Evolutionary conservation across 2,113 vertebrate genomes (phyloP), one percentile per base, ranked within the genome.

Genomic region (Psephotus haematonotus): DNA sequence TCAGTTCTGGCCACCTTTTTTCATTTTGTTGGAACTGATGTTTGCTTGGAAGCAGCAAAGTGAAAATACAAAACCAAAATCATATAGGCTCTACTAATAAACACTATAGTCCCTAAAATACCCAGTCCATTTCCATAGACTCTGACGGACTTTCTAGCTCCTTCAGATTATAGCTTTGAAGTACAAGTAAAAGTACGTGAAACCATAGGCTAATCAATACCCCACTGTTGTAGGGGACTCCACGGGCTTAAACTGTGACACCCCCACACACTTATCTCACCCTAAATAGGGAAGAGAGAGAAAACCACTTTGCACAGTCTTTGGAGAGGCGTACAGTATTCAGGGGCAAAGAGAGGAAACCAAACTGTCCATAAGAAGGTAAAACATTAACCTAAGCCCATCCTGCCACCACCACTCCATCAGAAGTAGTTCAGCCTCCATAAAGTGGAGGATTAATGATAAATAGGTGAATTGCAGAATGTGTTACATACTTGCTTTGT

Each of bases 251-350:
- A 59, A 59, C 13, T n/a, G 35, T n/a, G 33, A 23, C 33, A 59
- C 57, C 13, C 17, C 2, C 20, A 15, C 24, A 15, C 8, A 47
- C 12, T 23, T 64, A 29, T 43, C 33, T 53, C 67, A 52, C 18
- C 3, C 17, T 41, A 35, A 22, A 37, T 12, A 82, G 16, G 3
- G 4, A 7, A 82, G 3, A 5, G 27, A 0, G 1, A 80, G 33
- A 29, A 67, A 74, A 72, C 9, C 33, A n/a, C 7, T 72, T 81
- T n/a, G 11, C 28, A 74, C 11, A 46, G 24, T 53, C 55, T 84
- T 76, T 65, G 37, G 47, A 94, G 43, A 29, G 4, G 69, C 46
- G 84, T 77, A 23, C 0, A 44, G 20, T 24, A 53, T 41, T 63
- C 11, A 37, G 11, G 13, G 65, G 46, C 39, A 78, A 93, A 83